Conservation (phyloP, 64 coral and sea anemone species). For the Pocillopora damicornis region DNA sequence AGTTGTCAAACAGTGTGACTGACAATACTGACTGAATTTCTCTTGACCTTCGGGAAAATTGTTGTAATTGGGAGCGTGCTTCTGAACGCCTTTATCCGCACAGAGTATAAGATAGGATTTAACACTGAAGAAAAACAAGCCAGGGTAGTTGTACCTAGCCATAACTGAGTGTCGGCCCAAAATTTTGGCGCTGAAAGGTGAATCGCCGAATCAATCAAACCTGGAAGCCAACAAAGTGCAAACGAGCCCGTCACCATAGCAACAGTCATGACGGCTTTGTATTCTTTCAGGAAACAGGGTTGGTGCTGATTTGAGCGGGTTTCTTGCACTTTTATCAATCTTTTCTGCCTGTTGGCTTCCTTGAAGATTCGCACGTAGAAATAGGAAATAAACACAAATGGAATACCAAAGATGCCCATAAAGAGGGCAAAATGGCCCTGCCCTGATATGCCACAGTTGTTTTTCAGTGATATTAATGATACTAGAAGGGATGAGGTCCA, state of each 20-base stretch:
- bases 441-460: neutral
- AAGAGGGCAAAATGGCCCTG: neutral
- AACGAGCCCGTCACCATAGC: neutral
- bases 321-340: neutral
- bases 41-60: neutral
- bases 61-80: neutral
- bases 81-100: neutral
- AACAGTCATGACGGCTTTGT: conserved; percentile 8
- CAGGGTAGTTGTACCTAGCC: neutral
- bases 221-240: conserved; percentile 27
- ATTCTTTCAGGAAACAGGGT: neutral
- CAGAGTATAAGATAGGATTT: conserved; percentile 7
- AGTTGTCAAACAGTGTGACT: neutral
- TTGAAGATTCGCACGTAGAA: conserved; percentile 18
- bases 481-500: neutral
- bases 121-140: neutral
- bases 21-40: neutral
- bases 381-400: neutral
- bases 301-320: neutral
- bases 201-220: conserved; percentile 21
- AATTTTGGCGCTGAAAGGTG: neutral
- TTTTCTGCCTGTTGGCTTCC: conserved; percentile 1
- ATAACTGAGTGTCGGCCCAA: neutral
- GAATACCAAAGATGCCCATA: neutral
- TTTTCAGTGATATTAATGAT: neutral